Percentiles rank a stretch among this genome's conserved stretches.
Evolutionary conservation across 2,888 invertebrate species (phyloP).

Genomic region (Tachina grossa): DNA sequence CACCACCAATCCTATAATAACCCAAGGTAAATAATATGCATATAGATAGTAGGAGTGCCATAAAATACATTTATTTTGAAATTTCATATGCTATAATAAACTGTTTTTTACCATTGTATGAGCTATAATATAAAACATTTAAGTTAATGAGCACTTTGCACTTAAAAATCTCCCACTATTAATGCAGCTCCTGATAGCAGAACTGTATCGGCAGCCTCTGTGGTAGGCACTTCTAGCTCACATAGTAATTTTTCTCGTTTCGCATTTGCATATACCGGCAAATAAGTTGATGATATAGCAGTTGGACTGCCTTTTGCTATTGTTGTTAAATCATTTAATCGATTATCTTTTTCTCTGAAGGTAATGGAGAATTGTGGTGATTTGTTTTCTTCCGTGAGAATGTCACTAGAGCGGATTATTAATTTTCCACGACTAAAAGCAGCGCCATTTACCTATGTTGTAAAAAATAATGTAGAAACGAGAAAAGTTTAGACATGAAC

Average conservation of each 20-base stretch:
- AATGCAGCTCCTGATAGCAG: conserved; percentile 81
- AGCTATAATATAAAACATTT: not conserved
- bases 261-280: conserved; percentile 80
- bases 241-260: conserved; percentile 79
- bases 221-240: conserved; percentile 76
- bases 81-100: conserved; percentile 12
- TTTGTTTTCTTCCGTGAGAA: conserved; percentile 68
- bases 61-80: conserved; percentile 47
- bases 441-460: conserved; percentile 78
- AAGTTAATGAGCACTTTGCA: not conserved
- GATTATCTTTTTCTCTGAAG: conserved; percentile 67
- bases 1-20: not conserved
- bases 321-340: conserved; percentile 54
- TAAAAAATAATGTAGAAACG: not conserved
- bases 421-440: conserved; percentile 74
- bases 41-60: not conserved
- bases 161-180: conserved; percentile 78
- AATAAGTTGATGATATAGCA: conserved; percentile 50
- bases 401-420: conserved; percentile 69
- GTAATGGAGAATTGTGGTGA: conserved; percentile 76
- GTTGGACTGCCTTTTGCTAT: conserved; percentile 8
- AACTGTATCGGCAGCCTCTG: conserved; percentile 76
- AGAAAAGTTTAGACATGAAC: conserved; percentile 39
- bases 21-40: not conserved
- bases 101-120: not conserved